Evolutionary conservation across 2,888 invertebrate genomes (phyloP).

Genomic region (Meiosimyza decipiens): DNA sequence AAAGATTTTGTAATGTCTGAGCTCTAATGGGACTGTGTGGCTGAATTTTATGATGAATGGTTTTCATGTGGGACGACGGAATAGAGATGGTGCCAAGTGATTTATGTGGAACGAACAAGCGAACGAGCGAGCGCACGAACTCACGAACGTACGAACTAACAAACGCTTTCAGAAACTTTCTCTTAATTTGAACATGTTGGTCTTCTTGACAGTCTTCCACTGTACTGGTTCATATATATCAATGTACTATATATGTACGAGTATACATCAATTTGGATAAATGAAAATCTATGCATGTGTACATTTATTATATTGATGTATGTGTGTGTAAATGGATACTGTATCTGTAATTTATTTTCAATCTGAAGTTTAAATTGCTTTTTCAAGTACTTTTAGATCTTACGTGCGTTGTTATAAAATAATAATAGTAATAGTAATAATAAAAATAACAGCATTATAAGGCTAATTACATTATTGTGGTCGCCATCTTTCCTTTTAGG

Average conservation of each 20-base stretch:
- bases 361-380: constrained; percentile 9
- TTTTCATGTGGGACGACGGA: constrained; percentile 43
- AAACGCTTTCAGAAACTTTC: constrained; percentile 36
- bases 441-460: neutral
- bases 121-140: constrained; percentile 10
- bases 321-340: constrained; percentile 14
- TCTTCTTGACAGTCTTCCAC: constrained; percentile 5
- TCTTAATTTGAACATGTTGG: constrained; percentile 28
- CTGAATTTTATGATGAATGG: constrained; percentile 45
- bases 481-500: constrained; percentile 3
- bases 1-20: constrained; percentile 29
- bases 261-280: constrained; percentile 19
- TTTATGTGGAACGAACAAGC: constrained; percentile 50
- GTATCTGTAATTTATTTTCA: constrained; percentile 10
- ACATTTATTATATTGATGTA: neutral
- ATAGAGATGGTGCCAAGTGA: constrained; percentile 55
- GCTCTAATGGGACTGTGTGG: constrained; percentile 31
- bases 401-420: neutral
- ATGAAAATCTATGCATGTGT: neutral
- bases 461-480: constrained; percentile 10
- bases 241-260: neutral
- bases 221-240: neutral
- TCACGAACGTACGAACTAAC: constrained; percentile 3
- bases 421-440: too few species aligned
- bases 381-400: constrained; percentile 20